These are phyloP conservation scores for Heliothis peltigera DNA, from an alignment of 2,888 invertebrate species.

Conservation along the genomic window DNA sequence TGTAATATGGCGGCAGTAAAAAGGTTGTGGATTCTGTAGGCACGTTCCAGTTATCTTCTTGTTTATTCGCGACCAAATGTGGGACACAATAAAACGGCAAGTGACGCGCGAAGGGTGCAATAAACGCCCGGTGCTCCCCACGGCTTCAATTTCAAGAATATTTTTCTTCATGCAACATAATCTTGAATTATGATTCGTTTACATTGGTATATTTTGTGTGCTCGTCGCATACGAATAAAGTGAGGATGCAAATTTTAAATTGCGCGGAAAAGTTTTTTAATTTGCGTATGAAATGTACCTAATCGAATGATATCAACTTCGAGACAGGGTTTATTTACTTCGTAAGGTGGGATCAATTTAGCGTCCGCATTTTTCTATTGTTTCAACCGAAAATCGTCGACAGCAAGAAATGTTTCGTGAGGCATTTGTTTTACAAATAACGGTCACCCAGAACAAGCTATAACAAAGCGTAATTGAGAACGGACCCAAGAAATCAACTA, in stretches of 20 bases:
- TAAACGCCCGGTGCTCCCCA: constrained; percentile 58
- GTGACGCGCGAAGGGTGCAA: constrained; percentile 61
- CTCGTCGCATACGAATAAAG: constrained; percentile 36
- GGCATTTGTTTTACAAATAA: constrained; percentile 33
- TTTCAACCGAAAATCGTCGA: constrained; percentile 25
- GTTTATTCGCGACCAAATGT: constrained; percentile 71
- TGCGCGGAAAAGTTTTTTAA: constrained; percentile 45
- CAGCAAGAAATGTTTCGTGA: constrained; percentile 22
- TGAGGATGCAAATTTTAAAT: constrained; percentile 36
- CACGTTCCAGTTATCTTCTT: constrained; percentile 68
- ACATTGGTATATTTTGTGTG: constrained; percentile 42
- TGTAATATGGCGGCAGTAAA: constrained; percentile 61
- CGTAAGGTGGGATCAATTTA: constrained; percentile 17
- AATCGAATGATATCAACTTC: constrained; percentile 48
- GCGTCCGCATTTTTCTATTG: constrained; percentile 2
- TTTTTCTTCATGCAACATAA: constrained; percentile 59
- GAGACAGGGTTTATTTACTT: constrained; percentile 24
- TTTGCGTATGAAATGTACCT: constrained; percentile 22
- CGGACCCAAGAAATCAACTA: constrained; percentile 52
- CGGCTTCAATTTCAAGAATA: constrained; percentile 60
- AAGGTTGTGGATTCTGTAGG: constrained; percentile 60
- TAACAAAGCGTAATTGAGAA: constrained; percentile 48
- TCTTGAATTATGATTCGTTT: constrained; percentile 61
- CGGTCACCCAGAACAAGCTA: constrained; percentile 29
- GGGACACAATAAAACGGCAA: constrained; percentile 67